Base-by-base conservation (phyloP, 30 jellyfish, hydroid and myxozoan species). In the Sanderia malayensis region DNA sequence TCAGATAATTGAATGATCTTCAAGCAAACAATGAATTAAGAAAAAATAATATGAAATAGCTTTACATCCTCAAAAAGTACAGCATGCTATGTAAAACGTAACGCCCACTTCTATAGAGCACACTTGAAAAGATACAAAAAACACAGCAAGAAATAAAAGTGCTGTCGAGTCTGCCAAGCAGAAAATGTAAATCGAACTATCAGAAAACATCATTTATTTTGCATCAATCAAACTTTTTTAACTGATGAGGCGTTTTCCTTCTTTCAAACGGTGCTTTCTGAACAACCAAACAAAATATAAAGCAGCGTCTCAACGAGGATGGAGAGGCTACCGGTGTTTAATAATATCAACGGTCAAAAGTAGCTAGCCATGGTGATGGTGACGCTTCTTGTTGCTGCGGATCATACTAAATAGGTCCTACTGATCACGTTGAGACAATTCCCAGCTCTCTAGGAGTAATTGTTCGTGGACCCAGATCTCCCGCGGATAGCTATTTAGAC, bases 61-160 rank as follows among this genome's bases (percentile, higher is more conserved):
- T 62, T 24, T 26, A n/a, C n/a, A n/a, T n/a, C n/a, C n/a, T n/a
- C n/a, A n/a, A n/a, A n/a, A n/a, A n/a, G n/a, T n/a, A n/a, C n/a
- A n/a, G n/a, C n/a, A n/a, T n/a, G n/a, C n/a, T n/a, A n/a, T n/a
- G n/a, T n/a, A n/a, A n/a, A n/a, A n/a, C n/a, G n/a, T n/a, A n/a
- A n/a, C n/a, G n/a, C n/a, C n/a, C n/a, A n/a, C n/a, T n/a, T n/a
- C n/a, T n/a, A n/a, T n/a, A n/a, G n/a, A n/a, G n/a, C n/a, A n/a
- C n/a, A n/a, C n/a, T n/a, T n/a, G n/a, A n/a, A n/a, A n/a, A 81
- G 96, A 85, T 85, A 85, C 96, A 59, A 53, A 58, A 60, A 85
- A 85, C 13, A 85, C 86, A 19, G 92, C 96, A 52, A 69, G 34
- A 34, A 85, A 85, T 30, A 76, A 28, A 26, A 85, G 83, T 4